Conservation (phyloP, 2,888 invertebrate species). For the Ichneumoninae sp. region DNA sequence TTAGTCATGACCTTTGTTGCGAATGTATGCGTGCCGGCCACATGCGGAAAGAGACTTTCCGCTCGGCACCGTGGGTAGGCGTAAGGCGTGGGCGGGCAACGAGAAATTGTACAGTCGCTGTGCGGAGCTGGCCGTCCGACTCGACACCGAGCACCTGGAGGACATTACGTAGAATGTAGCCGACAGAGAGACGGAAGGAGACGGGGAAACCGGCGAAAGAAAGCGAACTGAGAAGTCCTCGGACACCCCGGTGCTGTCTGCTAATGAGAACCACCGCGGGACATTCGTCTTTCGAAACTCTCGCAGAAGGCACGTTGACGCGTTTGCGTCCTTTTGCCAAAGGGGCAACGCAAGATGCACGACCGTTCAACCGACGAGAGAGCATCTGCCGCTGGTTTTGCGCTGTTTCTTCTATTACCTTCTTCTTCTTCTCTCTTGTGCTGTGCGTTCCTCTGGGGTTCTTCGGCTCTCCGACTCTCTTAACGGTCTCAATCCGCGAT, state of each 20-base stretch:
- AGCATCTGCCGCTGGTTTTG: slow-evolving; percentile 65
- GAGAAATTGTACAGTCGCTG: slow-evolving; percentile 53
- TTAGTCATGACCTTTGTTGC: slow-evolving; percentile 79
- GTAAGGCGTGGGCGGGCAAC: slow-evolving; percentile 72
- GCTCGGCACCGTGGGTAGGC: slow-evolving; percentile 71
- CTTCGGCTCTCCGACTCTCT: background rate
- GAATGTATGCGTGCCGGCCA: slow-evolving; percentile 65
- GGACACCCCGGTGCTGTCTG: slow-evolving; percentile 73
- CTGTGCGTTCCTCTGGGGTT: slow-evolving; percentile 16
- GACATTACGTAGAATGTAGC: slow-evolving; percentile 71
- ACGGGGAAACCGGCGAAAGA: slow-evolving; percentile 42
- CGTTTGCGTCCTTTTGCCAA: slow-evolving; percentile 66
- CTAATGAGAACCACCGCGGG: slow-evolving; percentile 78
- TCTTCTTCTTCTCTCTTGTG: background rate
- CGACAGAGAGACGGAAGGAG: slow-evolving; percentile 44
- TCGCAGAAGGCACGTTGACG: slow-evolving; percentile 72
- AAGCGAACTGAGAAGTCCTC: slow-evolving; percentile 55
- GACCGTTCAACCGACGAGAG: slow-evolving; percentile 61
- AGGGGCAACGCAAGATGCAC: slow-evolving; percentile 64
- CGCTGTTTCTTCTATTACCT: slow-evolving; percentile 21
- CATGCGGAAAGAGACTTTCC: background rate
- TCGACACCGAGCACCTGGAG: slow-evolving; percentile 74
- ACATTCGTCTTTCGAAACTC: slow-evolving; percentile 75
- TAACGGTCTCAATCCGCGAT: slow-evolving; percentile 6
- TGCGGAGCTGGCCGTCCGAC: slow-evolving; percentile 27